Base-by-base conservation (phyloP, 1,140 invertebrate genomes). In the Danaus plexippus region DNA sequence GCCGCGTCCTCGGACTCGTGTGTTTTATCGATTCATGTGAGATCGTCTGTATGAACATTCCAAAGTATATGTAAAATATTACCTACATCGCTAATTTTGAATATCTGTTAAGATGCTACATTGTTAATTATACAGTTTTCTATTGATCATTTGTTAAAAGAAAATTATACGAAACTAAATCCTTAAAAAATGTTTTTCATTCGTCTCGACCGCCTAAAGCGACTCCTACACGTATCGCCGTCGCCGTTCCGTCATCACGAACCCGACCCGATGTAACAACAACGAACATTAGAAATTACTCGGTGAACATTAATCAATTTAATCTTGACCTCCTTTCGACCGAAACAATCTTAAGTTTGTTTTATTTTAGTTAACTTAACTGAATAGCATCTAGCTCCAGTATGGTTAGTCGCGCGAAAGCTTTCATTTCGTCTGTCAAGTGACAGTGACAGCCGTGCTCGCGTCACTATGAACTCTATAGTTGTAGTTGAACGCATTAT, bases 41-140 rank as follows among this genome's bases (percentile, higher is more conserved):
- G 83, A 85, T 85, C 71, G 73, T 82, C 76, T 86, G 77, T 80
- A 84, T 77, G 72, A 84, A 87, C 84, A 87, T 87, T 87, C 84
- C 81, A 87, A 87, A 87, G 84, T 85, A 81, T 82, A 79, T 84
- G 80, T 85, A 80, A 74, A 83, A 84, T 84, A 85, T 82, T 85
- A 82, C 80, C 78, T 85, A 82, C 84, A 84, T 75, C 71, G 69
- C 80, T 80, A 86, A 82, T 87, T 87, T 75, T 79, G 83, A 80
- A 76, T 84, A 85, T 83, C 76, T 85, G 81, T 87, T 85, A 87
- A 85, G 84, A 85, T 75, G 79, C 81, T 87, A 84, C 84, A 80
- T 87, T 87, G 84, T 87, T 87, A 87, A 87, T 87, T 87, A 85
- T 87, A 85, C 84, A 87, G 82, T 87, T 87, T 87, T 87, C 83